Evolutionary conservation across 2,113 vertebrate species (phyloP).

Genomic region (Polypterus senegalus): DNA sequence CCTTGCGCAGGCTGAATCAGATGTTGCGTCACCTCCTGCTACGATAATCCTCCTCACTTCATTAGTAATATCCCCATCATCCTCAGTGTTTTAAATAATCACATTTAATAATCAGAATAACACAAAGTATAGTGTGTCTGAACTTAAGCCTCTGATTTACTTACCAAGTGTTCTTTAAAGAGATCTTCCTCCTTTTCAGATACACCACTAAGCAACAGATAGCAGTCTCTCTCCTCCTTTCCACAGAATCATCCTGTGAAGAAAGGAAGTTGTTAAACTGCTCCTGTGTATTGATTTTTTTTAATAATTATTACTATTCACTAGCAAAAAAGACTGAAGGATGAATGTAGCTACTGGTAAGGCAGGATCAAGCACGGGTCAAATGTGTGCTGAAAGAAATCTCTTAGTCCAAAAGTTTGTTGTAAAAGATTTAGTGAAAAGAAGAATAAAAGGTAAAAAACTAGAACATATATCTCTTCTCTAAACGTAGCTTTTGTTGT

Average conservation of each 20-base stretch:
- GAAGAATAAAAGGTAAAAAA: no score
- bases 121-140: constrained; percentile 9
- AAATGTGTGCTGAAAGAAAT: no score
- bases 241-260: constrained; percentile 11
- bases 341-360: not conserved
- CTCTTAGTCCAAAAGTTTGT: no score
- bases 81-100: constrained; percentile 12
- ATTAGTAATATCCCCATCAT: constrained; percentile 10
- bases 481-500: no score
- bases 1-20: constrained; percentile 11
- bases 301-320: constrained; percentile 1
- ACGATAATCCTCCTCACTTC: constrained; percentile 14
- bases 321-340: constrained; percentile 1
- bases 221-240: constrained; percentile 9
- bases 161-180: constrained; percentile 9
- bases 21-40: constrained; percentile 9
- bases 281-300: not conserved
- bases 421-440: no score
- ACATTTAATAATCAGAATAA: constrained; percentile 11
- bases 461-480: no score
- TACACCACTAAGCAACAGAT: constrained; percentile 13
- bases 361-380: no score
- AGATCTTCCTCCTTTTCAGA: constrained; percentile 20
- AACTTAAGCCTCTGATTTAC: constrained; percentile 3
- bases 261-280: constrained; percentile 2